Conservation (phyloP, 2,113 vertebrate species). For the Xyrauchen texanus region DNA sequence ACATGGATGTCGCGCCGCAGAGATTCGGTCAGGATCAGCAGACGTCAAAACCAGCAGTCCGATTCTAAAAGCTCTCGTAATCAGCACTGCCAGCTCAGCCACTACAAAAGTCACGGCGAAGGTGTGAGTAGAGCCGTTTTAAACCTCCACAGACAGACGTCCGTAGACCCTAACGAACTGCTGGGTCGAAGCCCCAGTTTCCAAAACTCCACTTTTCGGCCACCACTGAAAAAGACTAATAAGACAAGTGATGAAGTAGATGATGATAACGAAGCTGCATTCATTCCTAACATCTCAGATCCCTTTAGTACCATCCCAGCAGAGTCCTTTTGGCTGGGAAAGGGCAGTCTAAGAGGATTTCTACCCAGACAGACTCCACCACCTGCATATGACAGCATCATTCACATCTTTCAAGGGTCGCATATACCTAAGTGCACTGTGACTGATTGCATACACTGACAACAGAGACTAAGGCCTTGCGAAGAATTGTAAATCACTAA, state of each 20-base stretch:
- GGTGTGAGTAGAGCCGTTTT: slow-evolving; percentile 77
- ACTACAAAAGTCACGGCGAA: slow-evolving; percentile 87
- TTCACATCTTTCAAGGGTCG: slow-evolving; percentile 87
- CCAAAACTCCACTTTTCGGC: slow-evolving; percentile 88
- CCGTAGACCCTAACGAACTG: slow-evolving; percentile 85
- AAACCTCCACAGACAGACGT: slow-evolving; percentile 86
- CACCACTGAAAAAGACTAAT: slow-evolving; percentile 74
- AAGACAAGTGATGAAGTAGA: slow-evolving; percentile 77
- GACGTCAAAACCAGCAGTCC: slow-evolving; percentile 68
- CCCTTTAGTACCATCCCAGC: slow-evolving; percentile 62
- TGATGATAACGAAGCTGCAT: slow-evolving; percentile 75
- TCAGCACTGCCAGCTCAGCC: slow-evolving; percentile 73
- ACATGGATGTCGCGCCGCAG: slow-evolving; percentile 84
- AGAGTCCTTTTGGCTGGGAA: slow-evolving; percentile 86
- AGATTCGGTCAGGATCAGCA: slow-evolving; percentile 87
- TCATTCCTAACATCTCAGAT: slow-evolving; percentile 71
- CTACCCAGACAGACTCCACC: slow-evolving; percentile 82
- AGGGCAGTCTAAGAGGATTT: slow-evolving; percentile 79
- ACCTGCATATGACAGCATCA: slow-evolving; percentile 89
- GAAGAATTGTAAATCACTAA: too few species aligned
- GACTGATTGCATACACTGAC: background rate
- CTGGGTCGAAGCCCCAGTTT: slow-evolving; percentile 85
- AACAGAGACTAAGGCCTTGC: background rate
- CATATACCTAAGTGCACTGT: slow-evolving; percentile 60
- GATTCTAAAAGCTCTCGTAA: slow-evolving; percentile 60